Evolutionary conservation across 2,797 vertebrate genomes (phyloP), one percentile per base, ranked within the genome.

Genomic region (Numenius phaeopus): DNA sequence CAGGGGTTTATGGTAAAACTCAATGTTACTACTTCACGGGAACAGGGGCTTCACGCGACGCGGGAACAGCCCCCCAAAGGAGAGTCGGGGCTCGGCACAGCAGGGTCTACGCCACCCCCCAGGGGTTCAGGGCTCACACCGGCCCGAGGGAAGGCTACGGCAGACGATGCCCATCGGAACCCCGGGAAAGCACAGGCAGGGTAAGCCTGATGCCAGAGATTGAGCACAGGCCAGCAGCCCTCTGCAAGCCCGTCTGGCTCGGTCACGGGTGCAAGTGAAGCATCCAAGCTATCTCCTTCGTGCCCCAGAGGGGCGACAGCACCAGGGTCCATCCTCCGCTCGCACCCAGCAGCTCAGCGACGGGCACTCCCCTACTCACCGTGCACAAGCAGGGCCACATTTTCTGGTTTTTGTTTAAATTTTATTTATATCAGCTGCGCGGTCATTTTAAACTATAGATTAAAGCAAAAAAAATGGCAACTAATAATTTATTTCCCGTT

Each of bases 391-490:
- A 77, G 94, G 87, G 84, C 79, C 69, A 65, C 42, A 10, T 37
- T 12, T 55, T 19, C 52, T 54, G 14, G 39, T 49, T 49, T 30
- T 18, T 30, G 30, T 54, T 30, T 18, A 54, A 11, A 54, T 54
- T 54, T 30, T 30, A 54, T 89, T 90, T 71, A 11, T 39, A 86
- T 91, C 87, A 67, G 75, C 62, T 64, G 17, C 76, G 65, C 27
- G 62, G 76, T 76, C 30, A 77, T 94, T 84, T 94, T 55, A 81
- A 86, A 79, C 84, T 72, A 85, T 5, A 87, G 71, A 96, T 93
- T 89, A 81, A 88, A 90, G 84, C 82, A 94, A 96, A 94, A 7
- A 39, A 91, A 94, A 93, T 67, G 59, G 72, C 87, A 96, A 86
- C 66, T 64, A 88, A 46, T 46, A 44, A 96, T 89, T 94, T 72